A percentile compares a stretch with the other conserved stretches of the same genome.
Conservation (phyloP, 2,797 vertebrate species). For the Rhinoraja longicauda region DNA sequence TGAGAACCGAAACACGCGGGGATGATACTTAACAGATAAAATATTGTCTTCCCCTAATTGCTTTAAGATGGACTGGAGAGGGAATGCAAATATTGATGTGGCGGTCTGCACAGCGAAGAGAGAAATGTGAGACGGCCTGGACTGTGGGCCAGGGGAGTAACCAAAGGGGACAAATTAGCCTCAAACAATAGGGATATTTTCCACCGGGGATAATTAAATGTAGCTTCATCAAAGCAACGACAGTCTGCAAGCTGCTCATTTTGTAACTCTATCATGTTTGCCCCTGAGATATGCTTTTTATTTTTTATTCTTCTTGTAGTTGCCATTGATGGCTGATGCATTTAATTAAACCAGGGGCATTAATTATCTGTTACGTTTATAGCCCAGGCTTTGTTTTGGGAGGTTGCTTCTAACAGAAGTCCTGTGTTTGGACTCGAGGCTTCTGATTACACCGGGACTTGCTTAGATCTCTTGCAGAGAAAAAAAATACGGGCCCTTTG, state of each 20-base stretch:
- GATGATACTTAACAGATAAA: slow-evolving; percentile 70
- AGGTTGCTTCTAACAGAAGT: slow-evolving; percentile 56
- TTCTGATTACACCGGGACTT: slow-evolving; percentile 28
- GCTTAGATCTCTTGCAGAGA: slow-evolving; percentile 28
- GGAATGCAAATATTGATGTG: slow-evolving; percentile 35
- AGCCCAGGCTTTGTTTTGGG: slow-evolving; percentile 64
- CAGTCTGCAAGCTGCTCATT: slow-evolving; percentile 85
- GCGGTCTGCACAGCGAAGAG: slow-evolving; percentile 43
- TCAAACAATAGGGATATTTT: slow-evolving; percentile 72
- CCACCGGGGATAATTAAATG: slow-evolving; percentile 78
- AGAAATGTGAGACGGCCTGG: slow-evolving; percentile 63
- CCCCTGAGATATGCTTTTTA: slow-evolving; percentile 65
- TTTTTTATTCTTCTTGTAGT: slow-evolving; percentile 57
- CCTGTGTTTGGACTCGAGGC: slow-evolving; percentile 57
- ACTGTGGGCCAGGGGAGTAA: slow-evolving; percentile 62
- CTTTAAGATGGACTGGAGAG: slow-evolving; percentile 35
- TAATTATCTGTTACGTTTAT: slow-evolving; percentile 68
- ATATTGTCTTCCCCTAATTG: slow-evolving; percentile 58
- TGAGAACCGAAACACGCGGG: slow-evolving; percentile 59
- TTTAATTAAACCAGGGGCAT: slow-evolving; percentile 72
- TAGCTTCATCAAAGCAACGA: slow-evolving; percentile 77
- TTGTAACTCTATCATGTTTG: slow-evolving; percentile 78
- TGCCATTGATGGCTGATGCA: slow-evolving; percentile 62
- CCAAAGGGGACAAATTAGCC: slow-evolving; percentile 74
- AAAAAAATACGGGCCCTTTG: slow-evolving; percentile 28